Percentiles rank a stretch among this genome's conserved stretches.
Conservation (phyloP, 64 coral and sea anemone genomes). For the Stichodactyla mertensii region DNA sequence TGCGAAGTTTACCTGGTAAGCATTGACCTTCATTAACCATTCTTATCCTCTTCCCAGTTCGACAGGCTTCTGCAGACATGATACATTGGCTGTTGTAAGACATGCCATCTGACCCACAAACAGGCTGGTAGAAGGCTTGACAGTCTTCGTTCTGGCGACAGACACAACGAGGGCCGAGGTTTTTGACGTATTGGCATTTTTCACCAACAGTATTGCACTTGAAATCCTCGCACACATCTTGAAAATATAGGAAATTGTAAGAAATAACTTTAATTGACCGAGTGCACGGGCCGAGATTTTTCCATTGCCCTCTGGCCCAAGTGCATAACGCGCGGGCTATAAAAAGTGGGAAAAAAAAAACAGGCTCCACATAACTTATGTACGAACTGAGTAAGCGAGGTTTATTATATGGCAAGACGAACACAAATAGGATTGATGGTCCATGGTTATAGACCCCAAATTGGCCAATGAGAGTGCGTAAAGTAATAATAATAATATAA, state of each 20-base stretch:
- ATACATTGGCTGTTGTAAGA: conserved; percentile 84
- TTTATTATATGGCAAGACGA: no score
- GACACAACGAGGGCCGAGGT: conserved; percentile 31
- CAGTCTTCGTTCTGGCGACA: conserved; percentile 69
- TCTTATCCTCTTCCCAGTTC: conserved; percentile 21
- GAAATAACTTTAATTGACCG: no score
- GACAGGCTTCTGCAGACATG: conserved; percentile 74
- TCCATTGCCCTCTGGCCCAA: no score
- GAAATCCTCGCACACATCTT: conserved; percentile 42
- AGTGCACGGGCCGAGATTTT: no score
- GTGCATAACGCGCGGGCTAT: no score
- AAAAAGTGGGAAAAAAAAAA: no score
- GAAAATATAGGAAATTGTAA: background rate
- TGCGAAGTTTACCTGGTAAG: conserved; percentile 45
- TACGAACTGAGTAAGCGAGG: no score
- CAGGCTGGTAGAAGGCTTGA: conserved; percentile 30
- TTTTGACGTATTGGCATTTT: conserved; percentile 44
- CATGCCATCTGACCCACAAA: conserved; percentile 70
- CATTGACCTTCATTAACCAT: conserved; percentile 30
- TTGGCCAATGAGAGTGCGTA: no score
- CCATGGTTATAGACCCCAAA: no score
- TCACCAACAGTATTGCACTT: conserved; percentile 37
- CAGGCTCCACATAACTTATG: no score
- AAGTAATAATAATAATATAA: no score
- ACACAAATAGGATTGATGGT: no score